These are phyloP conservation scores for Drosophila nebulosa DNA, from an alignment of 1,140 invertebrate genomes.

Conservation along the genomic window DNA sequence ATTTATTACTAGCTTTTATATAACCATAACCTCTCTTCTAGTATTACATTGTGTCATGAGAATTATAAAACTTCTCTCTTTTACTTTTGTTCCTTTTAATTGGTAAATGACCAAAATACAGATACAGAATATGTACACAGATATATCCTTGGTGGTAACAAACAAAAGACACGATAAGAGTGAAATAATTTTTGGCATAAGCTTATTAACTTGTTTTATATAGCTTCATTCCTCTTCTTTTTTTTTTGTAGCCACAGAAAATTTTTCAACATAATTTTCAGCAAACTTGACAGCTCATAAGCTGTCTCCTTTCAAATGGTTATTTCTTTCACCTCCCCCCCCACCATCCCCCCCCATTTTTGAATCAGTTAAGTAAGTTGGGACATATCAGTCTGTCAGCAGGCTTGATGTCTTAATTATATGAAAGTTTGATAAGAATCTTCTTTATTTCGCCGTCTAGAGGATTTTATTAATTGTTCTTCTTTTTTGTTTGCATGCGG, in stretches of 20 bases:
- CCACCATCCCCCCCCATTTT: too few relatives aligned
- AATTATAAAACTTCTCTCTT: too few relatives aligned
- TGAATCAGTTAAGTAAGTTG: slow-evolving; percentile 25
- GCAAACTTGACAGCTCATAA: slow-evolving; percentile 50
- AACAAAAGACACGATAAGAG: too few relatives aligned
- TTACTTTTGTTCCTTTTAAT: too few relatives aligned
- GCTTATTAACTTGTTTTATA: not conserved
- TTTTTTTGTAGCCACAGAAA: not conserved
- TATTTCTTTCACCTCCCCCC: not conserved
- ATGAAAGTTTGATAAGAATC: slow-evolving; percentile 31
- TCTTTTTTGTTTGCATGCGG: slow-evolving; percentile 1
- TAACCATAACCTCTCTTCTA: too few relatives aligned
- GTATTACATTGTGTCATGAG: too few relatives aligned
- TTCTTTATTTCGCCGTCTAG: not conserved
- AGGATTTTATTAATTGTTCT: slow-evolving; percentile 47
- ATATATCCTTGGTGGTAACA: too few relatives aligned
- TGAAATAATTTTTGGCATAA: not conserved
- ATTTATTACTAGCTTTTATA: not conserved
- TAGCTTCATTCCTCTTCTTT: not conserved
- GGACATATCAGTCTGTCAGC: slow-evolving; percentile 46
- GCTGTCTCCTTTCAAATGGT: slow-evolving; percentile 1
- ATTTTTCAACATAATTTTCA: slow-evolving; percentile 30
- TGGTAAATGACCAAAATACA: too few relatives aligned
- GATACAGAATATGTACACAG: too few relatives aligned
- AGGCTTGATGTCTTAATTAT: slow-evolving; percentile 63